Base-by-base conservation (phyloP, 2,113 vertebrate species). In the Cinclus cinclus region DNA sequence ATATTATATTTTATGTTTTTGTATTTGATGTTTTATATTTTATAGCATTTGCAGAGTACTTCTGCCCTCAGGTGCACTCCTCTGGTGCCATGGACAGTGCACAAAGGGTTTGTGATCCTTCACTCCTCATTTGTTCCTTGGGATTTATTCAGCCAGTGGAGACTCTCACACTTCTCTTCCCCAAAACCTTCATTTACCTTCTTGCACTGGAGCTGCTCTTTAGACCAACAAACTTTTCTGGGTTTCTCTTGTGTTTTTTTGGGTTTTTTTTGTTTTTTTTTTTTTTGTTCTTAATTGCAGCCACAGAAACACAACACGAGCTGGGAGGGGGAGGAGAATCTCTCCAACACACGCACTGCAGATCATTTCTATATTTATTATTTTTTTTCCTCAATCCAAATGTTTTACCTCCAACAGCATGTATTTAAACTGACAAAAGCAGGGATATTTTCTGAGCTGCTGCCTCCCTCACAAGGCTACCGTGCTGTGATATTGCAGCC, bases 401-500 rank as follows among this genome's bases (percentile, higher is more conserved):
- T 82, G 89, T 96, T 96, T 93, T 92, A 70, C 89, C 96, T 89
- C 67, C 31, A 69, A 62, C 92, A 85, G 92, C 81, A 7, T 50
- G 39, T 50, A 56, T 93, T 92, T 80, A 83, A 97, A 78, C 89
- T 83, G 94, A 89, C 92, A 95, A 92, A 94, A 85, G 0, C 83
- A 58, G 85, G 92, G 83, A 42, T 76, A 69, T 94, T 96, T 96
- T 93, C 92, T 60, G 82, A 94, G 90, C 95, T 83, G 82, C 85
- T 31, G 78, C 94, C 74, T 90, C 56, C 60, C 88, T 82, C 77
- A 37, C 96, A 8, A 70, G 91, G 70, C 86, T 83, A 13, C 58
- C 33, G 75, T 55, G 89, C 89, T 52, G 35, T 12, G 87, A 67
- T 83, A 73, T 96, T 94, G 92, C 96, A 97, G 92, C 87, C 96